These are phyloP conservation scores for Amphilophus citrinellus DNA, from an alignment of 2,113 vertebrate genomes.

Conservation along the genomic window DNA sequence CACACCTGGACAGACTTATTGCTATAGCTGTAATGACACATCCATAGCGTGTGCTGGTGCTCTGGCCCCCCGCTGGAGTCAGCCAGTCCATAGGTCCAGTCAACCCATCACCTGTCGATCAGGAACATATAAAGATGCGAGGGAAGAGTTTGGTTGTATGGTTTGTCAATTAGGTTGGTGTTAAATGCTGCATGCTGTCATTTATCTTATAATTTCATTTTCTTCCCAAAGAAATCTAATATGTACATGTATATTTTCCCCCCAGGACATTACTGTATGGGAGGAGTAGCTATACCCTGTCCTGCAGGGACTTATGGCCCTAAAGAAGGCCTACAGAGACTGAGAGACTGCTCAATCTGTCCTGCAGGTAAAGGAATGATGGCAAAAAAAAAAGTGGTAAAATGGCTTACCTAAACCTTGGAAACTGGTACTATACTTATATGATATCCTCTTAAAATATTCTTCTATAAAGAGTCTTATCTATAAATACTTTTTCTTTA, in stretches of 20 bases:
- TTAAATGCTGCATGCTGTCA: background rate
- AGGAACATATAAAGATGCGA: conserved; percentile 74
- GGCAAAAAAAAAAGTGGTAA: background rate
- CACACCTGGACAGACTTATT: conserved; percentile 69
- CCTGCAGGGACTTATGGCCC: conserved; percentile 83
- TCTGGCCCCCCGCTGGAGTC: conserved; percentile 53
- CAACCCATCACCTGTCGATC: conserved; percentile 67
- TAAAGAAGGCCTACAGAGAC: conserved; percentile 70
- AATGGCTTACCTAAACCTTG: background rate
- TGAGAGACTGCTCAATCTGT: conserved; percentile 77
- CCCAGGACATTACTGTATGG: conserved; percentile 84
- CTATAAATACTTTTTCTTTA: conserved; percentile 63
- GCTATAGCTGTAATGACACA: conserved; percentile 73
- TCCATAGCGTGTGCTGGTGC: conserved; percentile 52
- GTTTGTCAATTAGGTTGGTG: conserved; percentile 78
- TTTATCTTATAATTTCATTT: background rate
- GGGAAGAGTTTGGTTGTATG: conserved; percentile 66
- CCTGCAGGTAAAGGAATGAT: conserved; percentile 80
- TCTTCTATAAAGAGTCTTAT: background rate
- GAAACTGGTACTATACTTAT: background rate
- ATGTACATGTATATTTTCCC: background rate
- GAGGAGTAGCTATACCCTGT: conserved; percentile 73
- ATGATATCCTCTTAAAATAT: background rate
- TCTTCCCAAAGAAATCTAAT: background rate
- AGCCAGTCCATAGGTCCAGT: conserved; percentile 53